A percentile compares a stretch with the other conserved stretches of the same genome.
phyloP scores from a whole-genome alignment of 2,797 vertebrate genomes.

The Graptemys geographica region DNA sequence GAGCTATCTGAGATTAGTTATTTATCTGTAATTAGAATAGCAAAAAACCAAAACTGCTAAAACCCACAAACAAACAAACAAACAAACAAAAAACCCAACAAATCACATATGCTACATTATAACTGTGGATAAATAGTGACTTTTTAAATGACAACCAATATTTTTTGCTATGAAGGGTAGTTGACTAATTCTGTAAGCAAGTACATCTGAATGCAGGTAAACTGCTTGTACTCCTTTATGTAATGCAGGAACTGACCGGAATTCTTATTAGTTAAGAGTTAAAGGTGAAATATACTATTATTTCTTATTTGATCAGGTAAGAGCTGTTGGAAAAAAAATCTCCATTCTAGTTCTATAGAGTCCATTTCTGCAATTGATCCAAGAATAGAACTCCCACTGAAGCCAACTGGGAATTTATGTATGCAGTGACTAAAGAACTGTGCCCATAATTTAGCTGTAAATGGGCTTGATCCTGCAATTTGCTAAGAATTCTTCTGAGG shows the following conservation, averaged over 20 bases:
- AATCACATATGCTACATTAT: not conserved
- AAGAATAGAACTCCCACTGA: not conserved
- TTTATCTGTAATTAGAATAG: not conserved
- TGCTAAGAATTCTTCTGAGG: not conserved
- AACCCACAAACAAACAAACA: not conserved
- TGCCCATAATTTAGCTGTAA: not conserved
- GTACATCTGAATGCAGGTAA: not conserved
- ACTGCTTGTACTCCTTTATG: not conserved
- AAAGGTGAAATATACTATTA: not conserved
- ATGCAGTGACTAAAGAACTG: not conserved
- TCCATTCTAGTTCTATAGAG: not conserved
- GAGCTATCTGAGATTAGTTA: not conserved
- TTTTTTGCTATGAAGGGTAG: rapidly evolving
- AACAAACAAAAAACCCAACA: not conserved
- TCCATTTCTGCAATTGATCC: not conserved
- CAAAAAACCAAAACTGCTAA: not conserved
- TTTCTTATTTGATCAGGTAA: not conserved
- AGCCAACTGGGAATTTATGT: not conserved
- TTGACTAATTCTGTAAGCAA: not conserved
- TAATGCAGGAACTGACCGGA: not conserved
- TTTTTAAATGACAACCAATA: not conserved
- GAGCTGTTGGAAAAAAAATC: not conserved
- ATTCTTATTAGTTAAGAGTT: not conserved
- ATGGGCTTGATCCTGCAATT: not conserved
- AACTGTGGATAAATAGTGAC: not conserved